Conservation (phyloP, 2,888 invertebrate species). For the Melipona bicolor region DNA sequence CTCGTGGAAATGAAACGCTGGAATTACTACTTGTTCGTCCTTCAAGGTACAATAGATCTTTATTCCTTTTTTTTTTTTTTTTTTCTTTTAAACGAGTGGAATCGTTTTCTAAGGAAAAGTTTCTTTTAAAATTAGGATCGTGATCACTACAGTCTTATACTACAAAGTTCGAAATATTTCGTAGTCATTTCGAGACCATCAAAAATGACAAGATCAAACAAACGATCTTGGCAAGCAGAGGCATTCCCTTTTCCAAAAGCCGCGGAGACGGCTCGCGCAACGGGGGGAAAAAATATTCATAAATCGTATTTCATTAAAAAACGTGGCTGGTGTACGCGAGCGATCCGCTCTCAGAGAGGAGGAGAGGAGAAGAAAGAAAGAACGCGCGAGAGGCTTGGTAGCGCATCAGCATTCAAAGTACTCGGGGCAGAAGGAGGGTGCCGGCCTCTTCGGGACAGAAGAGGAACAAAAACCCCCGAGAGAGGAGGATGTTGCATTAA, state of each 20-base stretch:
- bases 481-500: conserved; percentile 84
- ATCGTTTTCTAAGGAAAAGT: conserved; percentile 3
- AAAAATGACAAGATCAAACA: background rate
- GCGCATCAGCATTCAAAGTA: conserved; percentile 84
- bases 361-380: conserved; percentile 23
- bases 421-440: conserved; percentile 75
- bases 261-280: background rate
- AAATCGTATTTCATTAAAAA: conserved; percentile 81
- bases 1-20: too few species aligned
- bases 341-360: conserved; percentile 12
- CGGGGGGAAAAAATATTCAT: conserved; percentile 66
- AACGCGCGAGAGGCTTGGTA: conserved; percentile 62
- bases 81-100: too few species aligned
- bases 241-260: background rate
- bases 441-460: conserved; percentile 67
- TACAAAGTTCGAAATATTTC: background rate
- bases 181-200: conserved; percentile 6
- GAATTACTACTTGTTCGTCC: too few species aligned
- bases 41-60: too few species aligned
- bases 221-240: background rate
- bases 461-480: conserved; percentile 83
- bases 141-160: rapidly evolving
- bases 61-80: background rate
- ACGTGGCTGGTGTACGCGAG: conserved; percentile 71
- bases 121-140: background rate